Evolutionary conservation across 2,113 vertebrate genomes (phyloP).

Genomic region (Eulemur rufifrons): DNA sequence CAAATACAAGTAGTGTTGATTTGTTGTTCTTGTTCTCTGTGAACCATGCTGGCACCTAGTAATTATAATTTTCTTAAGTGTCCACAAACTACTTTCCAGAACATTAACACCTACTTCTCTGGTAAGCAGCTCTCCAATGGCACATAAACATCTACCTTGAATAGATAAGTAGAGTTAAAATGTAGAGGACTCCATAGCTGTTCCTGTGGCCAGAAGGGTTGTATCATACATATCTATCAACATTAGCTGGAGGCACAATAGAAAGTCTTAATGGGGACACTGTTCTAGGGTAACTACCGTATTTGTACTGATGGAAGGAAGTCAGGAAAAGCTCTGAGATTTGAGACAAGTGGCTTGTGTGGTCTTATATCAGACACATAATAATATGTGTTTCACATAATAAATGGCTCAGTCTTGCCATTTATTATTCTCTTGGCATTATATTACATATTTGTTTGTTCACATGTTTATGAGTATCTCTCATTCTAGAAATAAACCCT

Average conservation of each 20-base stretch:
- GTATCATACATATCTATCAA: neutral
- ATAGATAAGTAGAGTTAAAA: neutral
- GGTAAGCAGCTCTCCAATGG: neutral
- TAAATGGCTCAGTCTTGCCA: neutral
- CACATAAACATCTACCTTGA: neutral
- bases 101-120: neutral
- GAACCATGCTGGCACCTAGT: neutral
- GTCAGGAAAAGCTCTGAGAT: neutral
- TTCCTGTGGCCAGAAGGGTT: neutral
- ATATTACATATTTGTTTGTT: neutral
- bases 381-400: too few species aligned
- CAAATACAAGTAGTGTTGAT: neutral
- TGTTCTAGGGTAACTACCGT: neutral
- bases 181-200: neutral
- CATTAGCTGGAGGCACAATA: neutral
- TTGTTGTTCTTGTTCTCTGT: neutral
- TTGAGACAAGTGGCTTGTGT: neutral
- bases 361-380: neutral
- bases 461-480: neutral
- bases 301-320: neutral
- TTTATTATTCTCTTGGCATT: neutral
- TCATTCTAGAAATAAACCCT: neutral
- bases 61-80: neutral
- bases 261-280: neutral
- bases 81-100: constrained; percentile 2